These are phyloP conservation scores for Andricus quercusramuli DNA, from an alignment of 2,888 invertebrate species.

Conservation along the genomic window DNA sequence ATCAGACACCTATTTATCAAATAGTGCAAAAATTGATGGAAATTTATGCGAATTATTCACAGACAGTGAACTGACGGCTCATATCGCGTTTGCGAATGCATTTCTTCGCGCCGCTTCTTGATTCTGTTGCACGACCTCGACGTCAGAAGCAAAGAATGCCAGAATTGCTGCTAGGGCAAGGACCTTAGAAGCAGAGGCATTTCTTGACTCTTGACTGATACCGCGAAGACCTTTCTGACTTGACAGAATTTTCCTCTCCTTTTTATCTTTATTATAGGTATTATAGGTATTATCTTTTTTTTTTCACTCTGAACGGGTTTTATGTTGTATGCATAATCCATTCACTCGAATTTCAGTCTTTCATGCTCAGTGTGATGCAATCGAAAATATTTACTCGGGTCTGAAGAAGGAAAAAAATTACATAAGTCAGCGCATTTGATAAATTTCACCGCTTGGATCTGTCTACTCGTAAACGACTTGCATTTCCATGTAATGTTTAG, in stretches of 20 bases:
- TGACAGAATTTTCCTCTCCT: background rate
- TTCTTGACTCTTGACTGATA: background rate
- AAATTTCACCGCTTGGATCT: background rate
- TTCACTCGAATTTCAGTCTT: background rate
- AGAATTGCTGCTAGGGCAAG: conserved; percentile 67
- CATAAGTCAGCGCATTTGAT: background rate
- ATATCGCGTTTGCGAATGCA: background rate
- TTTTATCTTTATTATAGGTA: background rate
- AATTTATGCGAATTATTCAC: background rate
- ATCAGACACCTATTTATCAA: background rate
- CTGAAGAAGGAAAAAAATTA: background rate
- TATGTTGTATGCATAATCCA: background rate
- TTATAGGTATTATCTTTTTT: background rate
- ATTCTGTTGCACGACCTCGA: conserved; percentile 51
- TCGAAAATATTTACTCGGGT: background rate
- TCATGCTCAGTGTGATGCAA: background rate
- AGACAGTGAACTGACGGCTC: conserved; percentile 8
- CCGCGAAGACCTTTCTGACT: background rate
- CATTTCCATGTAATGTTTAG: too few species aligned
- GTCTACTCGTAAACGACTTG: too few species aligned
- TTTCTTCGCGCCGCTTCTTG: conserved; percentile 29
- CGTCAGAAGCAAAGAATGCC: conserved; percentile 61
- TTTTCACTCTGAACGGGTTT: background rate
- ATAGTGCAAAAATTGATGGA: background rate
- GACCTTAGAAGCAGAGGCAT: conserved; percentile 63